Conservation (phyloP, 2,113 vertebrate species). For the Chaetops frenatus region DNA sequence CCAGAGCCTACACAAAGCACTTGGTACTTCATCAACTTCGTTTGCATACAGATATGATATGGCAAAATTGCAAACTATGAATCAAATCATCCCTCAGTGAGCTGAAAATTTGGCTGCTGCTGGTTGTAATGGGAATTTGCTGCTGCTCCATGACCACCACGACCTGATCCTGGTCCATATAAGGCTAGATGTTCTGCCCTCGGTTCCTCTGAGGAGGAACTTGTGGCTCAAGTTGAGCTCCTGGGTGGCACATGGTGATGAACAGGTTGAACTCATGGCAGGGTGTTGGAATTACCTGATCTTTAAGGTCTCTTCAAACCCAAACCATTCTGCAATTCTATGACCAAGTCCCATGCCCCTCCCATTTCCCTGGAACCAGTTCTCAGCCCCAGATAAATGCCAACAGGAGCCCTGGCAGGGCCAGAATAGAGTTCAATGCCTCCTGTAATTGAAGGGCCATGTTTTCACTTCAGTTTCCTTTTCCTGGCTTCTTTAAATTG, state of each 20-base stretch:
- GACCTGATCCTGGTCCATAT: neutral
- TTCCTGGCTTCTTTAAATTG: neutral
- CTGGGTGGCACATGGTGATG: neutral
- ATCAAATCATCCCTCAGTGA: neutral
- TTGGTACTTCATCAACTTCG: neutral
- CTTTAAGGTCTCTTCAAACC: neutral
- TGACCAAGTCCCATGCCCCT: neutral
- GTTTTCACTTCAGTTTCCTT: neutral
- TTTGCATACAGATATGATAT: neutral
- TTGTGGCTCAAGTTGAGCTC: neutral
- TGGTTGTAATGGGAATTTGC: neutral
- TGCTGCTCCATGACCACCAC: neutral
- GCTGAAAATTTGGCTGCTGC: neutral
- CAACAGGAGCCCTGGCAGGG: neutral
- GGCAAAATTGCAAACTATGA: neutral
- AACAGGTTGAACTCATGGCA: neutral
- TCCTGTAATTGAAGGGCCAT: neutral
- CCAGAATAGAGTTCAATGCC: neutral
- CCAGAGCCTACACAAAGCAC: rapidly evolving
- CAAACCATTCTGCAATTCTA: neutral
- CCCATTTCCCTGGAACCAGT: neutral
- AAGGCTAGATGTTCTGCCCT: neutral
- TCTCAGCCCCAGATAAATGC: neutral
- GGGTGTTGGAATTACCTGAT: neutral
- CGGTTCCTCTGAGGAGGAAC: neutral